Base-by-base conservation (phyloP, 2,888 invertebrate species). In the Agrilus biguttatus region DNA sequence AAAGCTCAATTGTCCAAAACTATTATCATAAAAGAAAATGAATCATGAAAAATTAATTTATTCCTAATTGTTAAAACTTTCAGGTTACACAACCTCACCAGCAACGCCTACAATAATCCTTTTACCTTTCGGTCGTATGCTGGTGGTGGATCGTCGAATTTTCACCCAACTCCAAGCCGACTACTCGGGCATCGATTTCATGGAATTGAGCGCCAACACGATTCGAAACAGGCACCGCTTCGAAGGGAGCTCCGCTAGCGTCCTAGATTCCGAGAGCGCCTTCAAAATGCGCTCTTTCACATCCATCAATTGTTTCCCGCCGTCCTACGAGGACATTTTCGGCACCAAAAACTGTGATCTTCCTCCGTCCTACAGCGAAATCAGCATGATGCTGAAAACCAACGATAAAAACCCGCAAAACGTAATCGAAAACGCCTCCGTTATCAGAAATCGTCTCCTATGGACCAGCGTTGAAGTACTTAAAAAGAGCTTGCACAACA, bases 101-200 rank as follows among this genome's bases (percentile, higher is more conserved):
- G 61, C 68, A 34, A 70, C 71, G 33, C 73, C 73, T 35, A 73
- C 73, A 46, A 70, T 73, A 54, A 73, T 73, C 47, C 65, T 73
- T 6, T 58, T 73, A 17, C 73, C 73, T 0, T 71, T 71, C 51
- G 73, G 73, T 5, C 60, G 73, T 48, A 73, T 73, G 72, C 61
- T 73, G 37, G 72, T 73, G 23, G 72, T 73, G 14, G 73, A 73
- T 51, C 65, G 72, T 35, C 65, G 66, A n/a, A 68, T 73, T 40
- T 70, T 73, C 49, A 67, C 67, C 8, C 70, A 70, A 50, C 62
- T 73, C 21, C 70, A 70, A 59, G 57, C 61, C 14, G 62, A 62
- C 48, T 54, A 58, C 33, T 54, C 60, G 49, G 71, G 72, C 36
- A 57, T 72, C 45, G 72, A 73, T 51, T 59, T 72, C 42, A 67